Base-by-base conservation (phyloP, 1,140 invertebrate genomes). In the Drosophila dunni region DNA sequence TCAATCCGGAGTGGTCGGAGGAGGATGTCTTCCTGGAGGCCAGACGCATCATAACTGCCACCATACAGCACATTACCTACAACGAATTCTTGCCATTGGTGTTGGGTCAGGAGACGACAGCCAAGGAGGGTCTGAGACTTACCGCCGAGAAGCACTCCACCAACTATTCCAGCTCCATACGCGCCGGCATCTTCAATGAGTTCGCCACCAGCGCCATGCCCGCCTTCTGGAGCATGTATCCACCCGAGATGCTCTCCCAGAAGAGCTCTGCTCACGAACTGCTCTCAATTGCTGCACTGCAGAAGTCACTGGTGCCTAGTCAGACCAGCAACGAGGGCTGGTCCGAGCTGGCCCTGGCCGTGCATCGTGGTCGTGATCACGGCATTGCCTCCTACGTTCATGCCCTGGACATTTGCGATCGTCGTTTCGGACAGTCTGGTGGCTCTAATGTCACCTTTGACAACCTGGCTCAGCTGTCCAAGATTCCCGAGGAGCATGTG, bases 1-100 rank as follows among this genome's bases (percentile, higher is more conserved):
- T 97, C 5, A 98, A 99, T 91, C 94, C 95, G 0, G 96, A 97
- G 88, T 98, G 97, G 98, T 95, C 96, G 79, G 97, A 98, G 80
- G 94, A 96, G 50, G 94, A 94, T 13, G 80, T 97, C 0, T 98
- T 96, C 92, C 93, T 96, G 67, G 97, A 98, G 92, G 94, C 96
- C 13, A 93, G 95, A 83, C 93, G 96, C 78, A 96, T 97, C 36
- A 94, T 98, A 3, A 94, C 95, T 4, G 96, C 97, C 7, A 92
- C 95, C 90, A 94, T 97, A n/a, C 97, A 98, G 82, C 96, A 98
- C 64, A 95, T 98, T 36, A 97, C 97, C 0, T 96, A 96, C 90
- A 96, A 96, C 69, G 97, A 98, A 90, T 98, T 96, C 92, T 92
- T 98, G 33, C 97, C 97, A 0, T 95, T 96, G 38, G 93, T 98